These are phyloP conservation scores for Salvelinus sp. DNA, from an alignment of 2,113 vertebrate species.

Conservation along the genomic window DNA sequence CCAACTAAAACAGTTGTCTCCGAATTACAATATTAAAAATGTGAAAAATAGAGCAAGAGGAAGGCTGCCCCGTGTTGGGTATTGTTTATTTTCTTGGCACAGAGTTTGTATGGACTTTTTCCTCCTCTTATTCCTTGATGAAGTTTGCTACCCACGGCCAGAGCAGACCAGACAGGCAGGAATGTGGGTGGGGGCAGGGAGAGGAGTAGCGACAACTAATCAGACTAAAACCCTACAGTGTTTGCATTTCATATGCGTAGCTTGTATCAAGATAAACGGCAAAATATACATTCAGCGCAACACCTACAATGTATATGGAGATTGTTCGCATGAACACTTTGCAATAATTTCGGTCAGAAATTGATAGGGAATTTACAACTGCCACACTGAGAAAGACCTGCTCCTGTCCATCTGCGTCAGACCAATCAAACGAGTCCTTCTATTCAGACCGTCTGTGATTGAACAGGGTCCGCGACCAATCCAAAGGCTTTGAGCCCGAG, in stretches of 20 bases:
- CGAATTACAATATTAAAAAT: neutral
- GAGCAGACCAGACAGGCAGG: slow-evolving; percentile 32
- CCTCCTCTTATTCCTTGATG: neutral
- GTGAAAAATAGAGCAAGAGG: neutral
- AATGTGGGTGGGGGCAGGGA: slow-evolving; percentile 42
- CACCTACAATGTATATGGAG: too few species aligned
- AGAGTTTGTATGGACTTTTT: neutral
- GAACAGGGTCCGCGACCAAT: slow-evolving; percentile 22
- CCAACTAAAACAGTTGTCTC: neutral
- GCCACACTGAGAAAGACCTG: slow-evolving; percentile 5
- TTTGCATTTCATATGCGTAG: neutral
- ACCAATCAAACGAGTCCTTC: slow-evolving; percentile 42
- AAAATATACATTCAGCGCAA: too few species aligned
- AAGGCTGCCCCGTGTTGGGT: neutral
- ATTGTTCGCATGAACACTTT: neutral
- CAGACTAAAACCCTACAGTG: neutral
- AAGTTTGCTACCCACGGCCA: neutral
- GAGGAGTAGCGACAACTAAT: neutral
- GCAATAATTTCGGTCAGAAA: neutral
- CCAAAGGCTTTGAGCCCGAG: too few species aligned
- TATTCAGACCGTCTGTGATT: neutral
- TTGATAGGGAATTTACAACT: slow-evolving; percentile 15
- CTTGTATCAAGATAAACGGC: too few species aligned
- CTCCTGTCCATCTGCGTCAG: neutral
- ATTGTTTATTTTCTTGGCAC: slow-evolving; percentile 7